A percentile compares a stretch with the other conserved stretches of the same genome.
Conservation (phyloP, 2,797 vertebrate genomes). For the Neomorphus geoffroyi region DNA sequence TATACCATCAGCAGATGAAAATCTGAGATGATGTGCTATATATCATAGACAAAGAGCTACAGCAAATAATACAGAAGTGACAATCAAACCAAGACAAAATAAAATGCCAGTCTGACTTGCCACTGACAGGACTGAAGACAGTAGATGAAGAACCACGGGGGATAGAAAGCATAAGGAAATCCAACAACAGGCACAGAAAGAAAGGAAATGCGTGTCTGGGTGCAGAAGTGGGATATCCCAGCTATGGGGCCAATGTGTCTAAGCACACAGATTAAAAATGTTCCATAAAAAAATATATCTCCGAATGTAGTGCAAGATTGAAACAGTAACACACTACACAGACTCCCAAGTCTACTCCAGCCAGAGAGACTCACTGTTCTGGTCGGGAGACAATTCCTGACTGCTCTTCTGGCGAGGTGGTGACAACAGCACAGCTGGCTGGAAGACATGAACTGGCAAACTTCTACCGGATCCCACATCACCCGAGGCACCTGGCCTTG, state of each 20-base stretch:
- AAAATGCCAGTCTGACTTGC: not conserved
- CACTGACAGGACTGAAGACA: not conserved
- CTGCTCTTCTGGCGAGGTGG: constrained; percentile 85
- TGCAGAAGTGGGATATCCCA: not conserved
- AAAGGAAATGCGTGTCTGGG: not conserved
- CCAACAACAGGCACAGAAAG: not conserved
- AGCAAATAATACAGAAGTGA: not conserved
- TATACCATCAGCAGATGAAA: not conserved
- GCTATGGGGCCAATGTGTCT: not conserved
- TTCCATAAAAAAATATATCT: not conserved
- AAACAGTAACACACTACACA: not conserved
- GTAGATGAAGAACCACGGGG: not conserved
- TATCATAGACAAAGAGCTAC: not conserved
- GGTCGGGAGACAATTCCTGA: constrained; percentile 46
- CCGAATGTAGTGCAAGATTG: not conserved
- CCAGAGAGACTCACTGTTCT: constrained; percentile 60
- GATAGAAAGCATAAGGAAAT: not conserved
- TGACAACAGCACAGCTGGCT: constrained; percentile 86
- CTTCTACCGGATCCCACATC: not conserved
- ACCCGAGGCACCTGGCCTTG: not conserved
- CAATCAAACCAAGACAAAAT: not conserved
- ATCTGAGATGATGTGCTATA: not conserved
- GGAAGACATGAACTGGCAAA: constrained; percentile 57
- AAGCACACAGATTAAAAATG: not conserved
- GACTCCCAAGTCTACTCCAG: not conserved